Base-by-base conservation (phyloP, 2,797 vertebrate genomes). In the Tragopan temminckii region DNA sequence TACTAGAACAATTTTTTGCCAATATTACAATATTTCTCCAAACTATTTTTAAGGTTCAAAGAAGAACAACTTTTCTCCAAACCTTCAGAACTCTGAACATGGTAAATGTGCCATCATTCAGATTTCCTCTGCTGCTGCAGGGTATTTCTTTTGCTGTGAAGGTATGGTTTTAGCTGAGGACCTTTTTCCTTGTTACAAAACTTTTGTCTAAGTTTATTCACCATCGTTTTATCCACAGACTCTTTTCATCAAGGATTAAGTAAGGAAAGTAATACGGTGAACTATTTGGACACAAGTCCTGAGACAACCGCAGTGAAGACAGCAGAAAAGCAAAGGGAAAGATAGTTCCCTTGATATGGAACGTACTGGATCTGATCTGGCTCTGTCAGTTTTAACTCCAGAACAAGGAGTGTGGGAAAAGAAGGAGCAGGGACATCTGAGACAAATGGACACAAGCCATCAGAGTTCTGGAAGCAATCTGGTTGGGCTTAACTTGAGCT, bases 401-500 rank as follows among this genome's bases (percentile, higher is more conserved):
- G 33, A 66, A 5, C 5, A 61, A 64, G 11, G 50, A 77, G 40
- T 18, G 31, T 83, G 77, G 40, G 35, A 45, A 88, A 79, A 66
- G 29, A 78, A 86, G 42, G 40, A 64, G 25, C 35, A 90, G 43
- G 85, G 46, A 62, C 14, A 72, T 18, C 29, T 2, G 5, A 88
- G 45, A 71, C 25, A 57, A 58, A 76, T 45, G 78, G 70, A 81
- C 35, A 50, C 4, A 36, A 76, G 10, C 13, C 59, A 79, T 58
- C 13, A 20, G 7, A 58, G 29, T 38, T n/a, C 55, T 40, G 7
- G n/a, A 46, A 66, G 50, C 70, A 79, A 81, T 21, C 36, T 33
- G 33, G 66, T 50, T 21, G 7, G 48, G 31, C 20, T 64, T 40
- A 35, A 7, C 0, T 0, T 24, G 62, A 80, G 18, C 33, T 36